These are phyloP conservation scores for Brachyalestes nurse DNA, from an alignment of 2,797 vertebrate species.

Conservation along the genomic window DNA sequence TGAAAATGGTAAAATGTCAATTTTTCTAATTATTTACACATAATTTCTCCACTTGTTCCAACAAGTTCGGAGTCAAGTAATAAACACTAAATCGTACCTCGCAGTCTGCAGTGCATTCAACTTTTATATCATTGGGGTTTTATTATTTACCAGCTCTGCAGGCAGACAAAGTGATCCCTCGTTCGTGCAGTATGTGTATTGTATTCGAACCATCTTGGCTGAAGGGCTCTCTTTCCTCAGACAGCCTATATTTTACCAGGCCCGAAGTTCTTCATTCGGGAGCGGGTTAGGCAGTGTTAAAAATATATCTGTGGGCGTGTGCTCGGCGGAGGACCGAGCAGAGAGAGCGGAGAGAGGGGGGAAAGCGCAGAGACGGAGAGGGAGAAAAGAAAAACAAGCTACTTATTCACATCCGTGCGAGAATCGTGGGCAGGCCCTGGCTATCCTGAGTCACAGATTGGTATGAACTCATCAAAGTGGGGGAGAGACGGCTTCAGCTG, in stretches of 20 bases:
- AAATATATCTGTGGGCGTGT: conserved; percentile 49
- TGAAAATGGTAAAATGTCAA: too few species aligned
- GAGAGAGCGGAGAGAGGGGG: neutral
- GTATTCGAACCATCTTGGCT: neutral
- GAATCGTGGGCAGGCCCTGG: conserved; percentile 6
- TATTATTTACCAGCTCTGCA: neutral
- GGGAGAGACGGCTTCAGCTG: conserved; percentile 22
- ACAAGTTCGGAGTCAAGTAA: too few species aligned
- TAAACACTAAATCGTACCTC: too few species aligned
- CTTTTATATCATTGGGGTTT: neutral
- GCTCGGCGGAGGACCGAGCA: conserved; percentile 7
- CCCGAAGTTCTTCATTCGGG: conserved; percentile 41
- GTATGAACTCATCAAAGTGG: conserved; percentile 16
- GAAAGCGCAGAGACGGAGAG: neutral
- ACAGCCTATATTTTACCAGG: conserved; percentile 23
- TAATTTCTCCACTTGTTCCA: too few species aligned
- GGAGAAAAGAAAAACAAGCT: conserved; percentile 42
- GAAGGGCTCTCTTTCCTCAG: neutral
- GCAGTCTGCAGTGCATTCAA: neutral
- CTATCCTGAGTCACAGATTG: conserved; percentile 24
- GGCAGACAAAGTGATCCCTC: neutral
- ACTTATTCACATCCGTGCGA: conserved; percentile 43
- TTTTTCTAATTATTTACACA: too few species aligned
- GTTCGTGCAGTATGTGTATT: neutral
- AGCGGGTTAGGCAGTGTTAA: conserved; percentile 50